Evolutionary conservation across 2,113 vertebrate genomes (phyloP).

Genomic region (Amphilophus citrinellus): DNA sequence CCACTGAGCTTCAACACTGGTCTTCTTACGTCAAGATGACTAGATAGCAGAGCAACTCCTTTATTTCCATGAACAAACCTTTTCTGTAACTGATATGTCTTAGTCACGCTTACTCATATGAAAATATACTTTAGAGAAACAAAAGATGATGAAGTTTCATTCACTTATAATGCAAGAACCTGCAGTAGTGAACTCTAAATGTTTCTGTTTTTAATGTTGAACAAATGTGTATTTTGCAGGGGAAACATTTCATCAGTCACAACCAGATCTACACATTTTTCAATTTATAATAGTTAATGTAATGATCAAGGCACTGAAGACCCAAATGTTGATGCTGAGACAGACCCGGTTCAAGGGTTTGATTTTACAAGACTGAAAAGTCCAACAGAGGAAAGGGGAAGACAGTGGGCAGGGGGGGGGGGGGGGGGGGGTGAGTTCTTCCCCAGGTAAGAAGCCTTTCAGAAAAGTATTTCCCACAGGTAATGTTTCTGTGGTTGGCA

Average conservation of each 20-base stretch:
- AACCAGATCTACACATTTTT: background rate
- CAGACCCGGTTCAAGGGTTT: too few species aligned
- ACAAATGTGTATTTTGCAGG: background rate
- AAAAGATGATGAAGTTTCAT: background rate
- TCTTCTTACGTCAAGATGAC: constrained; percentile 67
- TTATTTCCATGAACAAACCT: constrained; percentile 54
- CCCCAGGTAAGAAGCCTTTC: background rate
- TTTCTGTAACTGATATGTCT: constrained; percentile 48
- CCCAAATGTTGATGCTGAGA: too few species aligned
- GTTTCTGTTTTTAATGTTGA: background rate
- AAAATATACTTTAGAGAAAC: constrained; percentile 6
- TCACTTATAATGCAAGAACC: background rate
- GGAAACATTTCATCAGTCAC: background rate
- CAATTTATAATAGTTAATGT: background rate
- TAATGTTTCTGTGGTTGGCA: background rate
- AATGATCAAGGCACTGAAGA: too few species aligned
- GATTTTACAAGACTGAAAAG: too few species aligned
- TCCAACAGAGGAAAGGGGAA: too few species aligned
- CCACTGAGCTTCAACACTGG: constrained; percentile 36
- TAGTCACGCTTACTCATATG: background rate
- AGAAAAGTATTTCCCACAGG: background rate
- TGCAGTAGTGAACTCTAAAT: background rate
- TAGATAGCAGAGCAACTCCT: constrained; percentile 60
- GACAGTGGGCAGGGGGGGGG: too few species aligned
- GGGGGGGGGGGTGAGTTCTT: too few species aligned